Evolutionary conservation across 2,113 vertebrate species (phyloP).

Genomic region (Dasyornis broadbenti): DNA sequence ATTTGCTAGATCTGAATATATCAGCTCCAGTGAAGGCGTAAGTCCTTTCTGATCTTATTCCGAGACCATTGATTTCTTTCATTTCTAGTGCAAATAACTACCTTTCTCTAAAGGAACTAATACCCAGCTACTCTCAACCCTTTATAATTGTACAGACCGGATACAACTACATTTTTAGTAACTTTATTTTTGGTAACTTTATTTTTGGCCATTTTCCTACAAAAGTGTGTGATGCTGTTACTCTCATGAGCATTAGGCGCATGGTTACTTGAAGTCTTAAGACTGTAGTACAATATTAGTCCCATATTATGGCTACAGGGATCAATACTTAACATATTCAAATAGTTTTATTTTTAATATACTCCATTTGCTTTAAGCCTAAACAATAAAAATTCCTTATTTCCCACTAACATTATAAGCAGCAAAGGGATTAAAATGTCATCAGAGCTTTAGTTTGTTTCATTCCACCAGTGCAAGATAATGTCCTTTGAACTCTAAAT

Average conservation of each 20-base stretch:
- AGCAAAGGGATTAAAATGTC: constrained; percentile 20
- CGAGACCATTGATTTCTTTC: not conserved
- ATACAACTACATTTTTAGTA: not conserved
- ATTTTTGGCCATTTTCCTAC: not conserved
- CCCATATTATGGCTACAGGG: not conserved
- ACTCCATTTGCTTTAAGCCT: not conserved
- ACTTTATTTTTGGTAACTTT: not conserved
- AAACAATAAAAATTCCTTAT: not conserved
- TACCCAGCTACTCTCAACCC: not conserved
- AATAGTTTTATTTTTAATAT: not conserved
- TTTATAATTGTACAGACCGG: not conserved
- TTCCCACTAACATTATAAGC: not conserved
- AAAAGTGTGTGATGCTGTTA: not conserved
- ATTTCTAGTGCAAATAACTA: not conserved
- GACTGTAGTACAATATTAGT: not conserved
- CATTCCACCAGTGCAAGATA: constrained; percentile 41
- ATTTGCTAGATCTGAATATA: not conserved
- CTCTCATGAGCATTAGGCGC: not conserved
- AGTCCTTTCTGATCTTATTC: not conserved
- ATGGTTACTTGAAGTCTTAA: not conserved
- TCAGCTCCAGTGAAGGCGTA: not conserved
- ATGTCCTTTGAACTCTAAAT: constrained; percentile 55
- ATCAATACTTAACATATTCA: not conserved
- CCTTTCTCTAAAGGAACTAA: not conserved
- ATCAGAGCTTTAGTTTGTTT: constrained; percentile 32